These are phyloP conservation scores for Monodelphis domestica DNA, from an alignment of 2,797 vertebrate species.

Conservation along the genomic window DNA sequence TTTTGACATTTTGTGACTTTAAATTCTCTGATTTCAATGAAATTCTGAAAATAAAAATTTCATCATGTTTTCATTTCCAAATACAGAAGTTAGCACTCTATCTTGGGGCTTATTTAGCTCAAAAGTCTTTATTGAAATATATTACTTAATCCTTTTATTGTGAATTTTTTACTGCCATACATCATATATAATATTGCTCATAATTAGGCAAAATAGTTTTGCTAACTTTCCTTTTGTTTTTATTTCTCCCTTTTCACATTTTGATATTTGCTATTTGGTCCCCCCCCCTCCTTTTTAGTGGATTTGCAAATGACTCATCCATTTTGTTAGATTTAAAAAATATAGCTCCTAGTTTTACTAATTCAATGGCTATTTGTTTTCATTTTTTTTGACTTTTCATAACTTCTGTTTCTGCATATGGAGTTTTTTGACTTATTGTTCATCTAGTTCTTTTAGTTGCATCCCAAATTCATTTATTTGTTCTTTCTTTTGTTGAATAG, in stretches of 20 bases:
- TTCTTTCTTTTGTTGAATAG: not conserved
- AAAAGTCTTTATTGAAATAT: slow-evolving; percentile 16
- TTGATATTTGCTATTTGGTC: not conserved
- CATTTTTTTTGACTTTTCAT: no score
- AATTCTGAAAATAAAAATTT: not conserved
- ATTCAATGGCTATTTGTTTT: not conserved
- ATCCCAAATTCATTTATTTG: no score
- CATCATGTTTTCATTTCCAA: not conserved
- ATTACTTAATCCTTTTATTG: not conserved
- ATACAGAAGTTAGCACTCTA: not conserved
- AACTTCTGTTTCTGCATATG: no score
- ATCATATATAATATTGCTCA: not conserved
- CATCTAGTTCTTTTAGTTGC: not conserved
- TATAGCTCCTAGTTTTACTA: not conserved
- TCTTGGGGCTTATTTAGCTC: slow-evolving; percentile 2
- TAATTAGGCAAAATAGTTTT: not conserved
- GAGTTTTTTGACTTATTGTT: no score
- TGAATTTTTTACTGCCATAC: not conserved
- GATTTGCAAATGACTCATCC: not conserved
- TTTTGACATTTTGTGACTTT: not conserved
- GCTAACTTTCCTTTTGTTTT: not conserved
- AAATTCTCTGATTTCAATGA: not conserved
- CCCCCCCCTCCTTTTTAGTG: not conserved
- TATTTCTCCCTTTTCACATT: not conserved
- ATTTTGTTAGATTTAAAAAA: not conserved